Evolutionary conservation across 2,113 vertebrate species (phyloP).

Genomic region (Tragelaphus strepsiceros): DNA sequence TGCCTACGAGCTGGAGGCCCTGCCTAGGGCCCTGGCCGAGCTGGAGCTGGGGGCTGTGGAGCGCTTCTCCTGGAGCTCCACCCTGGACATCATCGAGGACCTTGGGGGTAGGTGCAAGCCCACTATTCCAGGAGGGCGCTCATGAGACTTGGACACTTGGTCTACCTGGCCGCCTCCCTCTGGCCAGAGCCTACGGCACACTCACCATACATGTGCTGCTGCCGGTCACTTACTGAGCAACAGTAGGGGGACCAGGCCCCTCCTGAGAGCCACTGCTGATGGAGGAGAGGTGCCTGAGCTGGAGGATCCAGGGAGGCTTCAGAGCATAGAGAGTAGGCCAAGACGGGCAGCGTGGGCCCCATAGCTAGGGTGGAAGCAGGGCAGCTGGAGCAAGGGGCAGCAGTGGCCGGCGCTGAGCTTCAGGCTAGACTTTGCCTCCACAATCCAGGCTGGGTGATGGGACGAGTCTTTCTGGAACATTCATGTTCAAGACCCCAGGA

Average conservation of each 20-base stretch:
- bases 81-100: slow-evolving; percentile 87
- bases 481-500: background rate
- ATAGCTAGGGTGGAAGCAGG: background rate
- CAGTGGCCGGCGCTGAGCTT: no score
- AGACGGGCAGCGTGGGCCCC: background rate
- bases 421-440: background rate
- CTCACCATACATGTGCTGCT: fast-evolving
- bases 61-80: slow-evolving; percentile 92
- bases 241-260: background rate
- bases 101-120: slow-evolving; percentile 84
- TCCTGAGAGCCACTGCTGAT: background rate
- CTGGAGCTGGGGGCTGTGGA: slow-evolving; percentile 78
- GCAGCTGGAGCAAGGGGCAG: background rate
- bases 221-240: fast-evolving
- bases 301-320: background rate
- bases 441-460: background rate
- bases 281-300: background rate
- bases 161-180: background rate
- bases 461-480: background rate
- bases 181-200: background rate
- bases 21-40: slow-evolving; percentile 76
- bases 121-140: background rate
- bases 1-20: slow-evolving; percentile 89
- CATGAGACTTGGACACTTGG: background rate
- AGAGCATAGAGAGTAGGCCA: background rate